Percentiles rank a stretch among this genome's conserved stretches.
Evolutionary conservation across 2,888 invertebrate genomes (phyloP).

Genomic region (Platycnemis pennipes): DNA sequence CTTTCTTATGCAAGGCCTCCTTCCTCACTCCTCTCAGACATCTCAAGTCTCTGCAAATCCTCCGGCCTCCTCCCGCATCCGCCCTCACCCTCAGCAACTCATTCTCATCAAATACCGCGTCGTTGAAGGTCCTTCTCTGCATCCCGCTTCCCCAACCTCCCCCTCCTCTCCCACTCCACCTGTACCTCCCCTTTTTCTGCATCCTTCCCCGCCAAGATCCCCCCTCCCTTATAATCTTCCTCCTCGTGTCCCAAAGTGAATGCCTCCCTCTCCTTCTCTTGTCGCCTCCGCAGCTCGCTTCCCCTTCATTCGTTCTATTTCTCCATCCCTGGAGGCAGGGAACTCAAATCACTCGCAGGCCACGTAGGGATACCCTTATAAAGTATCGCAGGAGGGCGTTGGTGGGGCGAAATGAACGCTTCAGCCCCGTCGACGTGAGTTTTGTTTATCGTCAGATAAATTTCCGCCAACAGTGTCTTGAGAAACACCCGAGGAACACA

Average conservation of each 20-base stretch:
- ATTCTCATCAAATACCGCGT: constrained; percentile 4
- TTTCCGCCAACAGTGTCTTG: not conserved
- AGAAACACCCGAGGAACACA: not conserved
- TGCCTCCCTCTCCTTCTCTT: not conserved
- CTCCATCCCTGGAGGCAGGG: not conserved
- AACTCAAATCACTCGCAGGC: constrained; percentile 7
- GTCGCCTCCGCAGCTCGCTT: not conserved
- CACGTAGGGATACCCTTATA: not conserved
- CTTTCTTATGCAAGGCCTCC: not conserved
- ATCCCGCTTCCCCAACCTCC: not conserved
- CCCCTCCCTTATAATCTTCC: not conserved
- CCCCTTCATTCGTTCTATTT: not conserved
- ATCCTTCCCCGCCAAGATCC: not conserved
- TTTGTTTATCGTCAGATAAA: not conserved
- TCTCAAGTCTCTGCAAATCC: not conserved
- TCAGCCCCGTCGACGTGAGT: not conserved
- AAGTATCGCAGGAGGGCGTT: not conserved
- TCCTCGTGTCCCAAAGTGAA: not conserved
- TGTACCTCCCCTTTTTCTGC: not conserved
- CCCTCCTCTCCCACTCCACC: not conserved
- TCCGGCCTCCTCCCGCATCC: not conserved
- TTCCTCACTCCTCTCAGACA: no score
- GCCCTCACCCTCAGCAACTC: not conserved
- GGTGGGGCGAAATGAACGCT: not conserved
- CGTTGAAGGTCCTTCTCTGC: not conserved